Conservation (phyloP, 2,113 vertebrate species). For the Actenoides hombroni region DNA sequence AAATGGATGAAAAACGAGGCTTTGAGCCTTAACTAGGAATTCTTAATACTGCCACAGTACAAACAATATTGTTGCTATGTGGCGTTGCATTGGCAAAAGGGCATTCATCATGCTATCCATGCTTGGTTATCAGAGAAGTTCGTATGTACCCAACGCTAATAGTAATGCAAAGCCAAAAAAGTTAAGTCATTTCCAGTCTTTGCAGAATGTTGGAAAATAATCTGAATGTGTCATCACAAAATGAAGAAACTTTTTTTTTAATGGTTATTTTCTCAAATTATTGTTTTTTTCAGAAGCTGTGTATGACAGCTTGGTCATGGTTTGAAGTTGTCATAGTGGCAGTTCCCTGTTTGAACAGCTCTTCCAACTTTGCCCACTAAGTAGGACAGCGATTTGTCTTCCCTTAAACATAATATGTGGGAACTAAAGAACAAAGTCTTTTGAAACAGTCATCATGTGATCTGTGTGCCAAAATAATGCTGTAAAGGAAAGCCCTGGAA, state of each 20-base stretch:
- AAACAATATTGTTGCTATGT: rapidly evolving
- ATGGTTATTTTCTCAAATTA: background rate
- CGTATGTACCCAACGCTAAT: background rate
- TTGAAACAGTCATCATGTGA: background rate
- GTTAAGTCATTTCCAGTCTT: background rate
- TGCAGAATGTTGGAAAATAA: background rate
- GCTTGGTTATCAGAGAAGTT: background rate
- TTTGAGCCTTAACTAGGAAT: background rate
- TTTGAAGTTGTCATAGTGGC: background rate
- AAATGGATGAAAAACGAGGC: background rate
- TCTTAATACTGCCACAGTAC: background rate
- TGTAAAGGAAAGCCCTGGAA: background rate
- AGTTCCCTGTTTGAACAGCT: background rate
- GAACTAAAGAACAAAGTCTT: background rate
- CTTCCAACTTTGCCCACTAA: background rate
- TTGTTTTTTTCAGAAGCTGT: background rate
- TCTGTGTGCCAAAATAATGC: background rate
- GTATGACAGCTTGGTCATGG: background rate
- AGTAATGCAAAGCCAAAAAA: background rate
- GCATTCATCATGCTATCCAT: rapidly evolving
- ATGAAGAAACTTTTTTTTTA: background rate
- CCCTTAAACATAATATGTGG: background rate
- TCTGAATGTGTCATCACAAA: background rate
- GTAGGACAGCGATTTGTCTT: background rate
- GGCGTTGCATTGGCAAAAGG: background rate